Evolutionary conservation across 1,140 invertebrate genomes (phyloP).

Genomic region (Phymastichus coffea): DNA sequence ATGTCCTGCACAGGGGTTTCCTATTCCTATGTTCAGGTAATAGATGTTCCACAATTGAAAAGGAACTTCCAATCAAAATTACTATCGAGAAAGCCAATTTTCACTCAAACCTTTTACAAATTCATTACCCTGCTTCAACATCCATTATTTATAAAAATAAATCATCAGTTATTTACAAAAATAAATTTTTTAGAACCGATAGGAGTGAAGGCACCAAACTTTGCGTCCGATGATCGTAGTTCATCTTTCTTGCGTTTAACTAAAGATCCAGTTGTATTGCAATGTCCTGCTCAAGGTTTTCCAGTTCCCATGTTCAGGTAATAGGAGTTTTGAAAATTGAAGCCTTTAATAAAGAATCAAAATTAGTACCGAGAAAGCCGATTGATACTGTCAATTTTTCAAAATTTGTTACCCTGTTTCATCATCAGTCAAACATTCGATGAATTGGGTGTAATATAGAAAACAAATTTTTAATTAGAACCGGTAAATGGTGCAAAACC

Average conservation of each 20-base stretch:
- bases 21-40: conserved; percentile 67
- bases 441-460: neutral
- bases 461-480: conserved; percentile 50
- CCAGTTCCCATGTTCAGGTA: conserved; percentile 67
- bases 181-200: conserved; percentile 60
- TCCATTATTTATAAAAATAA: conserved; percentile 59
- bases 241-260: conserved; percentile 58
- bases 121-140: conserved; percentile 69
- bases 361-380: conserved; percentile 24
- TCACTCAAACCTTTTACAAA: neutral
- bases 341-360: neutral
- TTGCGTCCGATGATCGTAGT: conserved; percentile 55
- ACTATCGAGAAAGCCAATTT: neutral
- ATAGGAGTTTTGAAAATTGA: neutral
- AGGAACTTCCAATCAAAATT: neutral
- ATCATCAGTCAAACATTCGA: neutral
- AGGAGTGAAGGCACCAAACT: conserved; percentile 67
- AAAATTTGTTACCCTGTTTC: neutral
- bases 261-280: conserved; percentile 57
- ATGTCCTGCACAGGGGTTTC: conserved; percentile 68
- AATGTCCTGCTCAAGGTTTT: conserved; percentile 69
- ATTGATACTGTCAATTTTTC: neutral
- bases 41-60: neutral
- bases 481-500: conserved; percentile 68
- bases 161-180: neutral